These are phyloP conservation scores for Eutrigla gurnardus DNA, from an alignment of 2,797 vertebrate genomes.

Conservation along the genomic window DNA sequence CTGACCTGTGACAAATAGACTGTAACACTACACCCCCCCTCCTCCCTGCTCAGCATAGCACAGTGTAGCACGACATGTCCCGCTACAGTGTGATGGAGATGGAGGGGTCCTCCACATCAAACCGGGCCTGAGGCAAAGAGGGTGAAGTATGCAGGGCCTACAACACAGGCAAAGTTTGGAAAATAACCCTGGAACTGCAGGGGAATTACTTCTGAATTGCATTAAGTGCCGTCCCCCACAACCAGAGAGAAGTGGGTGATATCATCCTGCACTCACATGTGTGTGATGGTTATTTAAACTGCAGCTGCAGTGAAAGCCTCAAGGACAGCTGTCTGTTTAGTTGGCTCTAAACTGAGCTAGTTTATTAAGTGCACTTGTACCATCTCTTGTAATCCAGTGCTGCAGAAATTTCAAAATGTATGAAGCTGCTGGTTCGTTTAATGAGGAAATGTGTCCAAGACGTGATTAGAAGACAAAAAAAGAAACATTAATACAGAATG, in stretches of 20 bases:
- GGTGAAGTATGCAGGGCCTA: conserved; percentile 44
- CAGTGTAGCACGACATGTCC: conserved; percentile 22
- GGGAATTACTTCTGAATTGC: conserved; percentile 51
- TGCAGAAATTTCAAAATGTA: neutral
- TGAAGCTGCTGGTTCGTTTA: neutral
- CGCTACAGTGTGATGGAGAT: conserved; percentile 42
- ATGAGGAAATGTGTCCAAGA: too few species aligned
- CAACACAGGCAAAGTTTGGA: conserved; percentile 30
- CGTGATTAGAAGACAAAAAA: too few species aligned
- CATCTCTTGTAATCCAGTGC: neutral
- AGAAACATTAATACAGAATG: too few species aligned
- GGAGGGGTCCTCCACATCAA: conserved; percentile 43
- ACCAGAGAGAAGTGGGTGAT: conserved; percentile 47
- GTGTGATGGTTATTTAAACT: conserved; percentile 63
- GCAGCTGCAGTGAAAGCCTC: conserved; percentile 57
- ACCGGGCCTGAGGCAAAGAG: conserved; percentile 49
- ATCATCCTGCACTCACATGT: conserved; percentile 44
- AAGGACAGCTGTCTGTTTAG: conserved; percentile 54
- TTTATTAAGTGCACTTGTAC: conserved; percentile 25
- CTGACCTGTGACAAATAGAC: conserved; percentile 83
- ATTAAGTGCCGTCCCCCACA: conserved; percentile 47
- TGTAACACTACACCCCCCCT: conserved; percentile 69
- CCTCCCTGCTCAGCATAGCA: conserved; percentile 13
- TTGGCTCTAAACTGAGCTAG: conserved; percentile 15
- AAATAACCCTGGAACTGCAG: conserved; percentile 46